phyloP scores from a whole-genome alignment of 2,113 vertebrate genomes.

The Oenanthe melanoleuca region DNA sequence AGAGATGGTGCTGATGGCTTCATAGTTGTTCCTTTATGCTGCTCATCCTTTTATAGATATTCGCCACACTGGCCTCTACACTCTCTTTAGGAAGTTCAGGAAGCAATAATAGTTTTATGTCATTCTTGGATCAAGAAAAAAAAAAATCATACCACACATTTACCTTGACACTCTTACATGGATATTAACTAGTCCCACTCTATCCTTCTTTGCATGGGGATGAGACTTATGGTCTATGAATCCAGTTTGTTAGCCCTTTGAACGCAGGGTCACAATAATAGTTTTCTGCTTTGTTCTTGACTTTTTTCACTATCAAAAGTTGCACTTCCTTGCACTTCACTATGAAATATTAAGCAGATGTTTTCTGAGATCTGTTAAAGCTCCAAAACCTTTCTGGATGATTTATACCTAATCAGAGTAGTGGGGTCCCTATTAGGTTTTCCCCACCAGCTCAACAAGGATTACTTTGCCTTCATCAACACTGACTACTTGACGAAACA shows the following conservation, averaged over 20 bases:
- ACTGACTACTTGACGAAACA: background rate
- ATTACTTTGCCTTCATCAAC: background rate
- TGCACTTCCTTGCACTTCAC: background rate
- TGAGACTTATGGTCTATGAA: background rate
- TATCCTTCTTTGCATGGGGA: background rate
- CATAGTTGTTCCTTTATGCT: background rate
- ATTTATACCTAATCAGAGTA: background rate
- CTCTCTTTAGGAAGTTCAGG: background rate
- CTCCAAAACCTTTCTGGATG: background rate
- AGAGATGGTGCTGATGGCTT: background rate
- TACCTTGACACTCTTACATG: background rate
- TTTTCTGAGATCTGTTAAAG: background rate
- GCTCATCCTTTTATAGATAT: background rate
- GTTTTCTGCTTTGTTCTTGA: background rate
- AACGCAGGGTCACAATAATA: background rate
- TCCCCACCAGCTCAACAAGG: background rate
- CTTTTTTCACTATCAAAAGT: background rate
- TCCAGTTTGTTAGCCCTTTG: background rate
- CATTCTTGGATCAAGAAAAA: background rate
- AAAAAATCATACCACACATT: background rate
- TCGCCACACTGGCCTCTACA: background rate
- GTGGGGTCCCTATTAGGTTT: background rate
- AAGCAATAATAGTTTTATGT: background rate
- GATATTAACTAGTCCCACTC: background rate
- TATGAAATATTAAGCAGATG: background rate